Evolutionary conservation across 1,140 invertebrate genomes (phyloP), one percentile per base, ranked within the genome.

Genomic region (Drosophila rhopaloa): DNA sequence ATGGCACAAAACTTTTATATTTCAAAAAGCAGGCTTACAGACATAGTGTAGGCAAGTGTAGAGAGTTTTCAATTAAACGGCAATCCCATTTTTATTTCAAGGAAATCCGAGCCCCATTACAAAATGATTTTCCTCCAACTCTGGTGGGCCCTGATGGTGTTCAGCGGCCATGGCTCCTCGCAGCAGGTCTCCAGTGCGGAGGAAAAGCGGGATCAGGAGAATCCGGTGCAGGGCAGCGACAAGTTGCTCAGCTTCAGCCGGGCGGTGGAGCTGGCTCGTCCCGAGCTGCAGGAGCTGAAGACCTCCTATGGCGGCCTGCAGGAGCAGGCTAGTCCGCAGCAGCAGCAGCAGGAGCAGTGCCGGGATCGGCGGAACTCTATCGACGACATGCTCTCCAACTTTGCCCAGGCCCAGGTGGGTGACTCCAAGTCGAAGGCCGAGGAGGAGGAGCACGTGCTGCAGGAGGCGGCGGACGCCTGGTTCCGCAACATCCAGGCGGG

Each of bases 71-170:
- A 9, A 51, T 14, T 14, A 1, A 2, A 35, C 4, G 29, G 29
- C 1, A 32, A 32, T 8, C 29, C 29, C 5, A 32, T 53, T 37
- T 32, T 16, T 13, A 35, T 27, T 44, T n/a, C 4, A 11, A 38
- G 9, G 13, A 43, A 38, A 47, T 7, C 40, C 1, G 0, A 32
- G 14, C 14, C 24, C 9, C 7, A 2, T 4, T 35, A 11, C 14
- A 71, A 4, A 3, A 89, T 89, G 84, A 76, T 70, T 24, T 67
- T 67, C 37, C 35, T 67, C 38, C 76, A 72, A 32, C 43, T 84
- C 13, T 89, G 85, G 84, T 89, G 84, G 80, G 71, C 74, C 5
- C 19, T 89, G 7, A 43, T 89, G 46, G 51, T 90, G 40, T 37
- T 84, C 4, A 68, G 61, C 19, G 50, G 60, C 5, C n/a, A 32